Evolutionary conservation across 2,888 invertebrate species (phyloP), one percentile per base, ranked within the genome.

Genomic region (Sarcophaga variegata): DNA sequence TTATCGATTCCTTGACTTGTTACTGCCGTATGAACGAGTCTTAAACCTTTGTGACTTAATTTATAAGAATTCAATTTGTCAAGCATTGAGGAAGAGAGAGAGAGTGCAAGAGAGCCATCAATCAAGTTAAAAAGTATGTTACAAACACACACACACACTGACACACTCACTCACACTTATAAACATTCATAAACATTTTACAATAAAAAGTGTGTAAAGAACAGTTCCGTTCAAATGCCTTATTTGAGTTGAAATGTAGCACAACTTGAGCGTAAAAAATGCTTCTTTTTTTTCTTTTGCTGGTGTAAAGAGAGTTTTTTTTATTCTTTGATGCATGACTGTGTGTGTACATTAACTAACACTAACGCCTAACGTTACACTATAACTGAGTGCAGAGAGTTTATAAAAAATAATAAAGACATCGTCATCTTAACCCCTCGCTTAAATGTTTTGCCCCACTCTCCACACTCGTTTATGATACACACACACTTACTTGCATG

Each of bases 21-120:
- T 37, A 37, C 37, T 37, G 37, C 37, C 37, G 20, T 22, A 12
- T 71, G n/a, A 60, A 60, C 17, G 47, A 47, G 54, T 27, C 54
- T 14, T 47, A 74, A 83, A 75, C 81, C 78, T 37, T 37, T 83
- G 83, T 83, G 86, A 83, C 86, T 87, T 83, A 87, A 87, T 87
- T 87, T 81, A 87, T 87, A 87, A 83, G 86, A 87, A 87, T 87
- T 87, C 83, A 87, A 87, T 87, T 87, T 87, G 86, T 87, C 86
- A 87, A 87, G 69, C 81, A 66, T 81, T 63, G 64, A 37, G 37
- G 6, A 6, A 37, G 6, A 37, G 6, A 5, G 37, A 6, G 37
- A 37, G 6, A 6, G 37, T 6, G 37, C 27, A 4, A 37, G 37
- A 8, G 54, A 75, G 81, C 70, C 83, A 83, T 83, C 86, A 83